Evolutionary conservation across 2,797 vertebrate genomes (phyloP).

Genomic region (Acipenser ruthenus): DNA sequence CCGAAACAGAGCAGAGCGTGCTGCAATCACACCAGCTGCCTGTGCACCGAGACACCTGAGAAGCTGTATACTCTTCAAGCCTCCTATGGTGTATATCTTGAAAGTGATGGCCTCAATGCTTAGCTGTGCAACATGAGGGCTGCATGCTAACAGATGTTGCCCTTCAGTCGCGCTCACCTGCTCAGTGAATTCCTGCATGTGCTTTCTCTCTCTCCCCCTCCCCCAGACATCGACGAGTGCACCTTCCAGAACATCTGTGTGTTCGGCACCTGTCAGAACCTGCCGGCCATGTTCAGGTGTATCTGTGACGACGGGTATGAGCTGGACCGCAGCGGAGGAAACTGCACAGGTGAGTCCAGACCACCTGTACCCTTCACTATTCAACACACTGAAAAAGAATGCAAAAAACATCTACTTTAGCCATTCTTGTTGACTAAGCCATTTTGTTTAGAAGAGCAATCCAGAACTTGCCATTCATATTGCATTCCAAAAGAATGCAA

Average conservation of each 20-base stretch:
- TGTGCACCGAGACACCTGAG: neutral
- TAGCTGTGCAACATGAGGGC: neutral
- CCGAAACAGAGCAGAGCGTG: too few relatives aligned
- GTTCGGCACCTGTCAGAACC: slow-evolving; percentile 86
- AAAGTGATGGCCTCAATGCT: neutral
- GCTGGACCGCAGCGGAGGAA: slow-evolving; percentile 80
- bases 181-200: neutral
- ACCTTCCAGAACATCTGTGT: slow-evolving; percentile 88
- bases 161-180: neutral
- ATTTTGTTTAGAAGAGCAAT: too few relatives aligned
- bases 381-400: too few relatives aligned
- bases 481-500: too few relatives aligned
- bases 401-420: too few relatives aligned
- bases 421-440: too few relatives aligned
- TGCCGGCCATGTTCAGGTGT: slow-evolving; percentile 89
- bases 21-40: neutral
- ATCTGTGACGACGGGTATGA: slow-evolving; percentile 82
- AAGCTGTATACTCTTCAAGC: neutral
- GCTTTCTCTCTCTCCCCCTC: slow-evolving; percentile 12
- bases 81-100: neutral
- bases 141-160: neutral
- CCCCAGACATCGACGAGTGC: slow-evolving; percentile 86
- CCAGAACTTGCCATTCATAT: too few relatives aligned
- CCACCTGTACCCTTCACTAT: too few relatives aligned
- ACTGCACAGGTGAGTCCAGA: slow-evolving; percentile 74